Conservation (phyloP, 2,113 vertebrate genomes). For the Mesocricetus auratus region DNA sequence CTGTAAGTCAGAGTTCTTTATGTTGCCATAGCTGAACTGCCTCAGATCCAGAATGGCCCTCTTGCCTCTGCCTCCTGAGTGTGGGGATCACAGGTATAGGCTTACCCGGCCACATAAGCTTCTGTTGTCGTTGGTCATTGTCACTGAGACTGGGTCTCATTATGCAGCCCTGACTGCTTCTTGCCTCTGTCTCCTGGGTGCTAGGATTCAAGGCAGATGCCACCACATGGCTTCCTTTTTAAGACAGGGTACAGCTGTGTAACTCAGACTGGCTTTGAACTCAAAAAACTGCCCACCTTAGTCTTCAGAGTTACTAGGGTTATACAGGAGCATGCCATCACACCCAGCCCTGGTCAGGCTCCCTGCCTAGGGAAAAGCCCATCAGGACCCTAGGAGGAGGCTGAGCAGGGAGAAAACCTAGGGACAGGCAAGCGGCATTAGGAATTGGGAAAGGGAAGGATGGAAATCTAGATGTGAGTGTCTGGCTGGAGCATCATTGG, state of each 20-base stretch:
- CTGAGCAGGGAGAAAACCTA: not conserved
- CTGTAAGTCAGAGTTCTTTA: not conserved
- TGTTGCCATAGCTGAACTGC: not conserved
- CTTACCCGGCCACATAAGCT: not conserved
- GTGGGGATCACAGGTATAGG: not conserved
- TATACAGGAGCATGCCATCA: not conserved
- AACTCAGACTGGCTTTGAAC: not conserved
- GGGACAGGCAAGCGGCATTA: not conserved
- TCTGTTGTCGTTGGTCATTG: no score
- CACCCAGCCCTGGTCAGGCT: not conserved
- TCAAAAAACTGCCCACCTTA: not conserved
- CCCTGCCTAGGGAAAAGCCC: not conserved
- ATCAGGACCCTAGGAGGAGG: not conserved
- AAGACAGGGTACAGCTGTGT: not conserved
- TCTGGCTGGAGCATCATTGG: not conserved
- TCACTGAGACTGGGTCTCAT: not conserved
- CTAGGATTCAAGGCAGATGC: not conserved
- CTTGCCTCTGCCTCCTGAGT: not conserved
- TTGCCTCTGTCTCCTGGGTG: not conserved
- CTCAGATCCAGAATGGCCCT: not conserved
- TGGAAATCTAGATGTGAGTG: not conserved
- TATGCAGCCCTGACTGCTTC: not conserved
- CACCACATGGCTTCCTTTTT: not conserved
- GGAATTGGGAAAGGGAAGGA: no score
- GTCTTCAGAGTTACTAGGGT: not conserved